Evolutionary conservation across 2,888 invertebrate genomes (phyloP), one percentile per base, ranked within the genome.

Genomic region (Hirtodrosophila trivittata): DNA sequence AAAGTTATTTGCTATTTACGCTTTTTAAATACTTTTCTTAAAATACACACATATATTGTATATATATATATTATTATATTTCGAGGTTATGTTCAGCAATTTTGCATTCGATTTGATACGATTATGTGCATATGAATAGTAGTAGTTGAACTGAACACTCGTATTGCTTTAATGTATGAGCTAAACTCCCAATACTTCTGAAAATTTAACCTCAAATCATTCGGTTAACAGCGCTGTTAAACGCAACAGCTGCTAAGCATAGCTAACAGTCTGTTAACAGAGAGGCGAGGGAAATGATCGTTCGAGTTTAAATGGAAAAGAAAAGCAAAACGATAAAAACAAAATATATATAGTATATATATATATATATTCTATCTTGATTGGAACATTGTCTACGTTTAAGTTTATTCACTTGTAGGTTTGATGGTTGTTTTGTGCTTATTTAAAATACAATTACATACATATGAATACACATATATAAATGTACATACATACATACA

Each of bases 401-500:
- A 14, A 8, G 32, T 42, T 55, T 21, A 21, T 28, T 50, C 13
- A 37, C 26, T 26, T 39, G 18, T 25, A 7, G 25, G 25, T 4
- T 25, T 3, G 41, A 21, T 28, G n/a, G 4, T 39, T 8, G 21
- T 37, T 65, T 64, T 65, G 72, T 60, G 68, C 69, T 69, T 59
- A 60, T 41, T 55, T 51, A 26, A 50, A 42, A 52, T 64, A 68
- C 60, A 70, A 66, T 55, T 56, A 62, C 54, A 65, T 52, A 37
- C 32, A 68, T 67, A 67, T 52, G 39, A 47, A 55, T 66, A 51
- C 43, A 49, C 45, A 56, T 46, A 28, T 28, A 28, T 28, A 28
- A 9, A 14, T 12, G 16, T 42, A 38, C 47, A 56, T 25, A 63
- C 39, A 46, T 45, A 51, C n/a, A 39, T 45, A 63, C 30, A 33